Evolutionary conservation across 2,113 vertebrate species (phyloP), one percentile per base, ranked within the genome.

Genomic region (Oriolus oriolus): DNA sequence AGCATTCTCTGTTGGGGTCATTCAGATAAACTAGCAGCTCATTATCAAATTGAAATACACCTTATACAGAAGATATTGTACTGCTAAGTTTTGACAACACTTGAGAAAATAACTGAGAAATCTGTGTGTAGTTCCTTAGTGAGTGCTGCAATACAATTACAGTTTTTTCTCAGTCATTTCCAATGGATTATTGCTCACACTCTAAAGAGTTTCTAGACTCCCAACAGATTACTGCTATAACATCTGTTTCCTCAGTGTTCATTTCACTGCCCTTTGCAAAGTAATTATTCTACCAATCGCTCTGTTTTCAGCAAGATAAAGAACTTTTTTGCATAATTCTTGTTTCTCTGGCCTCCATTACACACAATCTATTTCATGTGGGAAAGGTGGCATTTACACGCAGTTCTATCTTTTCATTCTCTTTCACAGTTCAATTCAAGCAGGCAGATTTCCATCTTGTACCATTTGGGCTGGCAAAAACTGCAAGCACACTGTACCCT

Each of bases 1-100:
- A 68, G 39, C 16, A 57, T 78, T 74, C 33, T 68, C 18, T 79
- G 7, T 3, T 79, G 15, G 11, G 35, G 24, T 59, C 11, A 50
- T 63, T 82, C 10, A 87, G 80, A 91, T 73, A 84, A 95, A 69
- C 59, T n/a, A 81, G 41, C 22, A 63, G 33, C 49, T 90, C 53
- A 57, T 96, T 83, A 92, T 74, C 41, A 91, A 96, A 85, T 23
- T 61, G 23, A 94, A 97, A 90, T 66, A 56, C 21, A 85, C 26
- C 66, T 78, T 89, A 80, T 59, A 56, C 44, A 71, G 85, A 75
- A 31, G 12, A 30, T 33, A 85, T 4, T 30, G 31, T n/a, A 64
- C 57, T 60, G 57, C 13, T 60, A 64, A 85, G 90, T 41, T 52
- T 69, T 59, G 64, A 20, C 37, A 70, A 47, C 57, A 44, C 76